These are phyloP conservation scores for Clupea harengus DNA, from an alignment of 2,113 vertebrate genomes.

Conservation along the genomic window DNA sequence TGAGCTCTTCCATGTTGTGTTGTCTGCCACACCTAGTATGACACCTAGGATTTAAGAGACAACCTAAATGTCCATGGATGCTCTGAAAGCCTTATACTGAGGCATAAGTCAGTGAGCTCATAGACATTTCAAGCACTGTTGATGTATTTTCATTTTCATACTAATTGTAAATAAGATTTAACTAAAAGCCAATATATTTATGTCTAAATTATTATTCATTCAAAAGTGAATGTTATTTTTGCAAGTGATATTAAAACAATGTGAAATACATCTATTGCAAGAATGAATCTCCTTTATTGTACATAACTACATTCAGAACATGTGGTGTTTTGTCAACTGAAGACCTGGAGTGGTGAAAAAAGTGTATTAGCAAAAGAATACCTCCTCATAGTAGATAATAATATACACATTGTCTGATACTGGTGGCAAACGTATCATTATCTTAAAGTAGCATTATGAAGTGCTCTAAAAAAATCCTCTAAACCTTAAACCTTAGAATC, in stretches of 20 bases:
- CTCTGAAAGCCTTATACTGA: not conserved
- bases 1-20: not conserved
- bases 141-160: conserved; percentile 54
- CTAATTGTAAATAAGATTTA: conserved; percentile 72
- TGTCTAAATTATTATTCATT: conserved; percentile 55
- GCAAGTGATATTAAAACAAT: conserved; percentile 39
- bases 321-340: not conserved
- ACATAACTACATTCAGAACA: not conserved
- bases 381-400: no score
- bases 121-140: conserved; percentile 61
- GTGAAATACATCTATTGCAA: not conserved
- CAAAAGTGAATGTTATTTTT: conserved; percentile 39
- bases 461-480: no score
- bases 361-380: no score
- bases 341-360: no score
- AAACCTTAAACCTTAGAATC: no score
- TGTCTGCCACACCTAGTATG: not conserved
- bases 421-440: no score
- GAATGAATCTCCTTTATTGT: not conserved
- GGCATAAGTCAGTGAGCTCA: not conserved
- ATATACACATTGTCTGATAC: no score
- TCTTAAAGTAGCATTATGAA: no score
- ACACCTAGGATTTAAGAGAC: not conserved
- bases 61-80: not conserved
- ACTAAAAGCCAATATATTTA: conserved; percentile 66